phyloP scores from a whole-genome alignment of 2,888 invertebrate genomes.

The Oligia fasciuncula region DNA sequence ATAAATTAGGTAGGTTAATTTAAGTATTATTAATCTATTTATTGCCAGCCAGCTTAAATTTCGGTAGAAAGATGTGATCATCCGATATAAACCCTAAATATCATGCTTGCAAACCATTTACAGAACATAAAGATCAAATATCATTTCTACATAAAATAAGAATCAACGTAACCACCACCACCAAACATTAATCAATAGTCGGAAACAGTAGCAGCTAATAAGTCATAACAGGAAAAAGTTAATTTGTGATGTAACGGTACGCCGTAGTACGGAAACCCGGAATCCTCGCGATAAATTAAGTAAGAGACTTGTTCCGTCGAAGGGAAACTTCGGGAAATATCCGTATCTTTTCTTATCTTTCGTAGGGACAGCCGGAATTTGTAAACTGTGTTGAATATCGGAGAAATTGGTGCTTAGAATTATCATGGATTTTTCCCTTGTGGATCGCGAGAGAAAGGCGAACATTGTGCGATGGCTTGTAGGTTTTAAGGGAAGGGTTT shows the following conservation, averaged over 20 bases:
- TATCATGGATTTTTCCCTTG: constrained; percentile 24
- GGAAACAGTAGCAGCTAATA: constrained; percentile 53
- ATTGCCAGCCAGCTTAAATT: too few species aligned
- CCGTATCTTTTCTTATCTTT: constrained; percentile 48
- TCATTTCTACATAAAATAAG: constrained; percentile 25
- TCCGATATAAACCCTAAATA: background rate
- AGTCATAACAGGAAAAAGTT: constrained; percentile 61
- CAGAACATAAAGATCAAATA: constrained; percentile 22
- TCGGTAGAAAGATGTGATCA: too few species aligned
- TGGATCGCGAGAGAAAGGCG: background rate
- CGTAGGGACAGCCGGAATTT: constrained; percentile 38
- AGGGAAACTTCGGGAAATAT: constrained; percentile 50
- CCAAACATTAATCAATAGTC: constrained; percentile 48
- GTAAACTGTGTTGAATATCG: constrained; percentile 50
- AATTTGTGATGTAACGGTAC: constrained; percentile 46
- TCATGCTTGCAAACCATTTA: background rate
- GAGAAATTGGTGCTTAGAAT: constrained; percentile 27
- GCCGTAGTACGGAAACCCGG: constrained; percentile 24
- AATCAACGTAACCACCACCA: constrained; percentile 19
- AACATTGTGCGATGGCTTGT: background rate
- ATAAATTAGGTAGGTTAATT: too few species aligned
- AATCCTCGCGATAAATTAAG: constrained; percentile 51
- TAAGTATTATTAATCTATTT: too few species aligned
- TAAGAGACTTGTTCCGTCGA: constrained; percentile 37
- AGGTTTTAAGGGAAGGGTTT: background rate